Base-by-base conservation (phyloP, 1,140 invertebrate species). In the Lepidotrigona ventralis region DNA sequence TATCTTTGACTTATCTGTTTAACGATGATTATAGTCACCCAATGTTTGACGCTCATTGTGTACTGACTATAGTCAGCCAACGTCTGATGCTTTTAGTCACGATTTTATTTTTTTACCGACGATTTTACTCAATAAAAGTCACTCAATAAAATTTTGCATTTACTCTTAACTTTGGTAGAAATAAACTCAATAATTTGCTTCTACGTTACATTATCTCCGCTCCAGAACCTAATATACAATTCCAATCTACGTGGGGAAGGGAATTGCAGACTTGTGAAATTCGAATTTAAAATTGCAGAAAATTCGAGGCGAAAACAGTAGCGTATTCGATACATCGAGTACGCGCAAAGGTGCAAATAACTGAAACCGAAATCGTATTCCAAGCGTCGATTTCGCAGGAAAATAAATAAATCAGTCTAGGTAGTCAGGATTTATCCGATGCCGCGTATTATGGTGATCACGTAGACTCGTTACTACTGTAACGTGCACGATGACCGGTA, bases 391-490 rank as follows among this genome's bases (percentile, higher is more conserved):
- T 79, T 79, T 69, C 54, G 15, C 12, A 39, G 26, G 46, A 15
- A 66, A 51, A 75, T 75, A 66, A 51, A 75, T 75, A 81, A 81
- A 76, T 81, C 72, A 74, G 58, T 21, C 29, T 23, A 23, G 15
- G 21, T n/a, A 75, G 46, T 72, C 58, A 66, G 51, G 71, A 81
- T 81, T 81, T 33, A 75, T 66, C 23, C 60, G 29, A 74, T 66
- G 23, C 29, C 23, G 17, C 4, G 63, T 56, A 29, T 81, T 76
- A 81, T 81, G 72, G 60, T 68, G 72, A 76, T 81, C 79, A 81
- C 79, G 79, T 81, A 81, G 60, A 39, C 79, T 81, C 72, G 79
- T 81, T 81, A 81, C 79, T 76, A 81, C 60, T 51, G 79, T 81
- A 81, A 76, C 79, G 79, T 76, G 79, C 72, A 68, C 51, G 79